Evolutionary conservation across 2,113 vertebrate species (phyloP), one percentile per base, ranked within the genome.

Genomic region (Cavia aperea): DNA sequence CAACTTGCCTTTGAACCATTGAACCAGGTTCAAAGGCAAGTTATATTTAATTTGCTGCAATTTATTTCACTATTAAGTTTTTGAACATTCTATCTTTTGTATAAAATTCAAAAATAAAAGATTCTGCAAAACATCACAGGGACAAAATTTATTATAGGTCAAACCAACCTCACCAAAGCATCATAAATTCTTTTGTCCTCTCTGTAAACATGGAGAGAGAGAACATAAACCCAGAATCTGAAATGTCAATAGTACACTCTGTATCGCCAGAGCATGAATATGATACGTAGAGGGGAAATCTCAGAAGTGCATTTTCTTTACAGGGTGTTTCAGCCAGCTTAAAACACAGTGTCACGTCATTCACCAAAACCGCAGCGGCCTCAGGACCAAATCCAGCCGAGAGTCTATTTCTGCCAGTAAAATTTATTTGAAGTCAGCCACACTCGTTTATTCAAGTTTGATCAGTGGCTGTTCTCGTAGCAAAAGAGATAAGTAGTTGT

Each of bases 61-160:
- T 87, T 89, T 81, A 90, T 68, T 89, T 79, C 66, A 21, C 75
- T 51, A 65, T 39, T 90, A 19, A 70, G 54, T 21, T 66, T 86
- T 46, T 36, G 19, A 91, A 60, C 4, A 62, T 75, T 79, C 46
- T 78, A 15, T 81, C 63, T 85, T 62, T 83, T 77, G 2, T 65
- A 63, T 19, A 56, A 88, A 83, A 93, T 84, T 86, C 19, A 49
- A 72, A 89, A 90, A 29, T 81, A 87, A 91, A 89, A 39, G 14
- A 26, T 84, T 60, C 18, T 56, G 56, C 29, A 86, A 95, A 92
- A 92, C n/a, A 78, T 16, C 23, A 1, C 31, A 88, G 29, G 29
- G 18, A 14, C 15, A 78, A 54, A 83, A 88, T 62, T 81, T 62
- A 77, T 33, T 39, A 12, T 58, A 54, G 26, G 18, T 88, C 6